Evolutionary conservation across 2,113 vertebrate species (phyloP).

Genomic region (Phocoena sinus): DNA sequence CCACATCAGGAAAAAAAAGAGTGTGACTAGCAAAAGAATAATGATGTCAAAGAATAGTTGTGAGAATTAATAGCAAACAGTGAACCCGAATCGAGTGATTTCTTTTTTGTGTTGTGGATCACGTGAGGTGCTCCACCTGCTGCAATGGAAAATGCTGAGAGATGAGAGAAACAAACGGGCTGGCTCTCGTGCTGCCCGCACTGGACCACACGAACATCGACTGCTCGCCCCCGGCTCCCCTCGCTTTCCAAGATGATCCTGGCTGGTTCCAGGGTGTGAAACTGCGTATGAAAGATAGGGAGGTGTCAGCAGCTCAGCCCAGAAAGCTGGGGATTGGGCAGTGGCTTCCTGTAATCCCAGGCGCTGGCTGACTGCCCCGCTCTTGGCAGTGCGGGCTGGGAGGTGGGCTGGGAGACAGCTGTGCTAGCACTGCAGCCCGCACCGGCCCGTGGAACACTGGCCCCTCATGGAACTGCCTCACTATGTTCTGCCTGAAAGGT

Average conservation of each 20-base stretch:
- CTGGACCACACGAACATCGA: background rate
- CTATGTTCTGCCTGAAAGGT: conserved; percentile 89
- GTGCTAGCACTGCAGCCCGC: conserved; percentile 41
- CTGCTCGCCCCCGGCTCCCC: background rate
- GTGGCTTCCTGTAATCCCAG: conserved; percentile 72
- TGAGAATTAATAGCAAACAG: background rate
- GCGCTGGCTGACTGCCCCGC: conserved; percentile 68
- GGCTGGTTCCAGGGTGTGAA: conserved; percentile 45
- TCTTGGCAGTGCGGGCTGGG: conserved; percentile 44
- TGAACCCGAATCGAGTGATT: conserved; percentile 34
- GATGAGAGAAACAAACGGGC: conserved; percentile 12
- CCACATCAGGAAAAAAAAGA: background rate
- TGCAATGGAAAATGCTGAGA: conserved; percentile 65
- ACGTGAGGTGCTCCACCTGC: conserved; percentile 27
- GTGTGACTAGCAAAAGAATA: background rate
- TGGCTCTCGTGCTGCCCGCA: background rate
- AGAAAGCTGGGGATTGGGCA: conserved; percentile 75
- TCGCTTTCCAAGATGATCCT: conserved; percentile 14
- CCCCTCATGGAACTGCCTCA: conserved; percentile 56
- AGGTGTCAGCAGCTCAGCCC: conserved; percentile 66
- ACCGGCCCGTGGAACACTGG: background rate
- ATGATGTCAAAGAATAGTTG: background rate
- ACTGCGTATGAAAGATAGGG: conserved; percentile 45
- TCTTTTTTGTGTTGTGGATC: conserved; percentile 54
- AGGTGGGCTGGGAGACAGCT: conserved; percentile 69